Evolutionary conservation across 1,140 invertebrate species (phyloP), one percentile per base, ranked within the genome.

Genomic region (Pseudomyrmex pallidus): DNA sequence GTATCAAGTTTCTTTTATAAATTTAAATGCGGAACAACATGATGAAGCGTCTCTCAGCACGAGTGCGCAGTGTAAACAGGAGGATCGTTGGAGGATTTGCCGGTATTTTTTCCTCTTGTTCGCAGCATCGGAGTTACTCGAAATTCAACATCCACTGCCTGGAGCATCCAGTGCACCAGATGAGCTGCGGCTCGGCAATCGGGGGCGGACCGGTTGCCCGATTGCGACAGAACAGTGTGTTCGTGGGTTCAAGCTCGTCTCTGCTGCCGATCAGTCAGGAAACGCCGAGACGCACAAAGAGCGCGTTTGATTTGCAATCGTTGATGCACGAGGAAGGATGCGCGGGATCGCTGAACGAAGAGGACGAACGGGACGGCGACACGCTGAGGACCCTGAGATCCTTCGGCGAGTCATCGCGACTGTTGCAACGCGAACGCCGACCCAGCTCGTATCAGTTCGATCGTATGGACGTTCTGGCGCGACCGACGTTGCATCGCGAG

Each of bases 231-330:
- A 98, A 98, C 93, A 98, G 97, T 1, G 97, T 98, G 5, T 98
- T 98, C 92, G 97, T 97, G 1, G 97, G 97, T 8, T 95, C 96
- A 84, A 95, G 96, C 82, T 92, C 96, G 82, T 95, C 96, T 15
- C 77, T 94, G 17, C 88, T 93, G 7, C 91, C 92, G 22, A 87
- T 90, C 50, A 86, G 88, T 84, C 94, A 95, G 88, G 95, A 95
- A 82, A 95, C 95, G 7, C 96, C 96, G 0, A 93, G 97, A 2
- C 96, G 97, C 83, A 96, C 96, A 1, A 97, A 97, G 85, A 97
- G 97, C n/a, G 97, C 97, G 0, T 96, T 97, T 82, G 97, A 98
- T 91, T 95, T 98, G 8, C 97, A 97, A 89, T 97, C 97, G 4
- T 93, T 98, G 56, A 95, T 97, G 0, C 67, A 90, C 0, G 90